Percentiles rank a stretch among this genome's conserved stretches.
These are phyloP conservation scores for Zaprionus ornatus DNA, from an alignment of 1,140 invertebrate genomes.

Conservation along the genomic window DNA sequence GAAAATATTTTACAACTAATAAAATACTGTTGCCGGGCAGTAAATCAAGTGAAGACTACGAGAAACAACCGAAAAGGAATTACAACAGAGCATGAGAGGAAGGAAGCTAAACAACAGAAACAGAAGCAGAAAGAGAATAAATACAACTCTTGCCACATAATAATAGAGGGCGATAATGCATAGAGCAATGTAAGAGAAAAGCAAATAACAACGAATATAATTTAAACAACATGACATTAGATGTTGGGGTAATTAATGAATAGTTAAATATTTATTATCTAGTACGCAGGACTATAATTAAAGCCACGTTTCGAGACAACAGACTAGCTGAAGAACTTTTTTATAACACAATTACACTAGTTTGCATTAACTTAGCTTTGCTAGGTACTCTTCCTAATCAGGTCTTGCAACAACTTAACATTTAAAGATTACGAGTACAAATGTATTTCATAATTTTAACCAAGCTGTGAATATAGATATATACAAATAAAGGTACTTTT, in stretches of 20 bases:
- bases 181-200: constrained; percentile 1
- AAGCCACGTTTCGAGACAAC: background rate
- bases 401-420: too few relatives aligned
- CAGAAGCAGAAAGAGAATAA: constrained; percentile 29
- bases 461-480: too few relatives aligned
- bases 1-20: constrained; percentile 73
- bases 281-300: background rate
- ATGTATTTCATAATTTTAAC: too few relatives aligned
- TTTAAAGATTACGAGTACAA: too few relatives aligned
- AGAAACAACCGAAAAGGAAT: constrained; percentile 21
- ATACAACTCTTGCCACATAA: background rate
- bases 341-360: background rate
- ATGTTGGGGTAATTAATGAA: constrained; percentile 45
- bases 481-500: background rate
- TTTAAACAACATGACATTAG: constrained; percentile 35
- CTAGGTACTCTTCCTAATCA: too few relatives aligned
- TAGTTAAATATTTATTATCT: background rate
- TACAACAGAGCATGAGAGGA: constrained; percentile 1
- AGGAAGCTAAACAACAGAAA: constrained; percentile 19
- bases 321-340: background rate
- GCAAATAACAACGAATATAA: background rate
- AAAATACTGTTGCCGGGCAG: constrained; percentile 68
- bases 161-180: background rate
- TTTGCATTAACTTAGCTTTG: too few relatives aligned
- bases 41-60: constrained; percentile 72